Evolutionary conservation across 1,140 invertebrate genomes (phyloP), one percentile per base, ranked within the genome.

Genomic region (Neelides sp.): DNA sequence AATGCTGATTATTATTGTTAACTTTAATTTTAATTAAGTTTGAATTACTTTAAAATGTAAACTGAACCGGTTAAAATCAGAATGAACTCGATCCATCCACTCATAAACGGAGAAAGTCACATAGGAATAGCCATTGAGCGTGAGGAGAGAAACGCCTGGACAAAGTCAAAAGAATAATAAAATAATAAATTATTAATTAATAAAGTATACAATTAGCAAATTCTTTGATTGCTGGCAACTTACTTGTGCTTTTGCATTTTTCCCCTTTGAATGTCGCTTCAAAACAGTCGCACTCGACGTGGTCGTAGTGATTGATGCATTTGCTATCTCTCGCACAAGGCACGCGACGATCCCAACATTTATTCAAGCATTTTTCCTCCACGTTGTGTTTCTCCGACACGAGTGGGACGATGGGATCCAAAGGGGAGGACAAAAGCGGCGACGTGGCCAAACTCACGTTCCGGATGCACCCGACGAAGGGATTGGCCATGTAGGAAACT

Each of bases 81-180:
- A 86, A 64, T 92, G 85, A 8, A 89, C 82, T 34, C 85, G 74
- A 67, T 92, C 86, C 65, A 88, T 86, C 82, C 85, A 90, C 62
- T 90, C 83, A 64, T 92, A 93, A 13, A 93, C 83, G 43, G 86
- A 74, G 66, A 92, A 93, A 1, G 85, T 90, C 1, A 95, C 79
- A 70, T 87, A 93, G 23, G 89, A 91, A 45, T 88, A 90, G 0
- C 90, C 89, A 54, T 84, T 74, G 10, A 93, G 68, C 0, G 89
- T 93, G 23, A 93, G 70, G 48, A 85, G 77, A 1, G 88, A 89
- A 3, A 85, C 82, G 68, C 83, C 87, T 91, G 64, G 42, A 67
- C 73, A 26, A 23, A 43, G 20, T 17, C 28, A 19, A 36, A 19
- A 15, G 7, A 37, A 37, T 47, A 7, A 34, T 12, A 40, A 22